Conservation (phyloP, 2,113 vertebrate genomes). For the Trichechus manatus region DNA sequence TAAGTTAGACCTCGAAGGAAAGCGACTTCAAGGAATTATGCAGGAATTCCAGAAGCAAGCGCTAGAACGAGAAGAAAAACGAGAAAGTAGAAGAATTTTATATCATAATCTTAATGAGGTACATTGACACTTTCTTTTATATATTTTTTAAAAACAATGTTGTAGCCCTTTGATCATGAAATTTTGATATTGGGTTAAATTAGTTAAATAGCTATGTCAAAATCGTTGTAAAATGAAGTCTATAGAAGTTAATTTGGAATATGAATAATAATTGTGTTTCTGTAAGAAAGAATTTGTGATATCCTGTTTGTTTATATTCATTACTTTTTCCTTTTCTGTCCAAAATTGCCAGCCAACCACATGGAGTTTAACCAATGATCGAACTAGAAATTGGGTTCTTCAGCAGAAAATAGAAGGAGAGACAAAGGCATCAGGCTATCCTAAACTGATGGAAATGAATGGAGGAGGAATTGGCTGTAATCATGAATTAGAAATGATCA, state of each 20-base stretch:
- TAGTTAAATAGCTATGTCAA: constrained; percentile 30
- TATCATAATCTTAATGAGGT: constrained; percentile 87
- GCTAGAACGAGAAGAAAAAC: constrained; percentile 80
- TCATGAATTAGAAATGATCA: constrained; percentile 88
- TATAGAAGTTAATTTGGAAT: constrained; percentile 4
- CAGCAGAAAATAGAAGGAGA: constrained; percentile 90
- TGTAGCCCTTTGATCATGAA: background rate
- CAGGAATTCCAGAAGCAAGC: constrained; percentile 86
- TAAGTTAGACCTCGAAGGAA: constrained; percentile 90
- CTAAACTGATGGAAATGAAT: constrained; percentile 74
- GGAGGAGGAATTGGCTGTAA: constrained; percentile 78
- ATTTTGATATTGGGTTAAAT: constrained; percentile 38
- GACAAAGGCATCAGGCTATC: constrained; percentile 80
- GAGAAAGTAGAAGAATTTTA: constrained; percentile 67
- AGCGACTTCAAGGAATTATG: constrained; percentile 90
- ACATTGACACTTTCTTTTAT: constrained; percentile 28
- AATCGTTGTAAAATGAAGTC: constrained; percentile 37
- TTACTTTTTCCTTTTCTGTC: constrained; percentile 57
- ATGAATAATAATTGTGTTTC: background rate
- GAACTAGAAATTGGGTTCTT: constrained; percentile 93
- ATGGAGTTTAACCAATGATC: constrained; percentile 86
- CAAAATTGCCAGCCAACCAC: constrained; percentile 78
- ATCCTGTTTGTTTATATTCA: constrained; percentile 1
- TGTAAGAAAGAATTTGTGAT: constrained; percentile 51
- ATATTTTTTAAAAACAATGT: background rate